Base-by-base conservation (phyloP, 2,888 invertebrate genomes). In the Agonopterix heracliana region DNA sequence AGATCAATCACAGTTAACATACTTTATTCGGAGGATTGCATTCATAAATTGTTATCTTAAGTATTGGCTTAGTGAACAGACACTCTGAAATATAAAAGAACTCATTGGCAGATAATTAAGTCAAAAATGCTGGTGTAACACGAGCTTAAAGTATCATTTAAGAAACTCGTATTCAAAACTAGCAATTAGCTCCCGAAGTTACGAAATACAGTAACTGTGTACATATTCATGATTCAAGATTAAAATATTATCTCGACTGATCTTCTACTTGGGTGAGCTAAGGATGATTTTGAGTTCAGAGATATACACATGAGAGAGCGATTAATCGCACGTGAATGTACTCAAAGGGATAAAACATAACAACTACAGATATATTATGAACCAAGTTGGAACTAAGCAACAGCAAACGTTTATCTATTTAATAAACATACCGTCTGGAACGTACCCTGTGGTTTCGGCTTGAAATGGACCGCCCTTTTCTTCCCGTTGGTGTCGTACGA, bases 191-290 rank as follows among this genome's bases (percentile, higher is more conserved):
- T 43, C 14, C 36, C 46, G 40, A 48, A 13, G 36, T 51, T 51
- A 48, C 46, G 48, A 41, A 12, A 48, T 35, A 45, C n/a, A 17
- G 26, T 26, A 26, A 26, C 26, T 26, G 26, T 46, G 47, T 43
- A 45, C 41, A 45, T 50, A 44, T 11, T 38, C 11, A 38, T 44
- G 44, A 49, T 50, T 49, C 52, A 48, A 48, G 48, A 50, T 52
- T 47, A 57, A 47, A 55, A 55, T 48, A 52, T 49, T 47, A 49
- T 49, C 49, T 53, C 61, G 63, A 65, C 62, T 65, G 60, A 59
- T 63, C 59, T 64, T 70, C 69, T 63, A 64, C 71, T 65, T 68
- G 70, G 64, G 57, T 56, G 73, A 68, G 46, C 51, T 56, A 48
- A 53, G 45, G 48, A 26, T 26, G 26, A 26, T 26, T 26, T 26